A percentile compares a stretch with the other conserved stretches of the same genome.
phyloP scores from a whole-genome alignment of 2,888 invertebrate species.

The Sphinx pinastri region DNA sequence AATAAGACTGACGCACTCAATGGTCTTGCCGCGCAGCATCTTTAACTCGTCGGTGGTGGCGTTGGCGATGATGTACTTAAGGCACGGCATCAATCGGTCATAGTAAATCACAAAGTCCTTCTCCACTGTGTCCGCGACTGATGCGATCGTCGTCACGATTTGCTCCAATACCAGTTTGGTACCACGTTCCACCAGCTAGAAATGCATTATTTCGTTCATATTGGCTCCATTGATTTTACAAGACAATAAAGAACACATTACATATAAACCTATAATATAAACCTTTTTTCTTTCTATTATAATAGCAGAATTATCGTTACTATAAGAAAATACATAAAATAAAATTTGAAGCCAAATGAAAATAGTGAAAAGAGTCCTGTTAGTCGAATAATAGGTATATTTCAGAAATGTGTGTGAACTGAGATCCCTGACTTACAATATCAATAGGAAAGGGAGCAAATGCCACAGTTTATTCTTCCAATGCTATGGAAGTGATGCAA shows the following conservation, averaged over 20 bases:
- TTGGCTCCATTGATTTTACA: too few relatives aligned
- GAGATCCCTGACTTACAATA: constrained; percentile 73
- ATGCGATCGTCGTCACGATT: constrained; percentile 99
- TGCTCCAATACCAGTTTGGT: constrained; percentile 98
- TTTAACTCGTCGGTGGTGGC: constrained; percentile 94
- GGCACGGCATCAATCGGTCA: constrained; percentile 95
- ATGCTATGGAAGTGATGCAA: constrained; percentile 79
- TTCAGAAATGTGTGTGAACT: constrained; percentile 65
- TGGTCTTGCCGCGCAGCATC: constrained; percentile 97
- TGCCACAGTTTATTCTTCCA: constrained; percentile 74
- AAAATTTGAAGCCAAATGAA: too few relatives aligned
- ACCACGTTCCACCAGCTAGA: constrained; percentile 93
- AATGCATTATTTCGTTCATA: constrained; percentile 11
- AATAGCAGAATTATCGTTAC: too few relatives aligned
- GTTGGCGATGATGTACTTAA: constrained; percentile 98
- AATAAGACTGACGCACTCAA: constrained; percentile 99
- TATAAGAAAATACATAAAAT: too few relatives aligned
- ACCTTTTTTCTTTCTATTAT: too few relatives aligned
- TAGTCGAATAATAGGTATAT: too few relatives aligned
- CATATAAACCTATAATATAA: too few relatives aligned
- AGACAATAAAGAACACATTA: neutral
- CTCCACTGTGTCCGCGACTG: constrained; percentile 98
- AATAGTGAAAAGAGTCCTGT: too few relatives aligned
- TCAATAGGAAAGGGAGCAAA: constrained; percentile 73
- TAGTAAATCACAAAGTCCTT: constrained; percentile 98